These are phyloP conservation scores for Alaudala cheleensis DNA, from an alignment of 2,113 vertebrate species.

Conservation along the genomic window DNA sequence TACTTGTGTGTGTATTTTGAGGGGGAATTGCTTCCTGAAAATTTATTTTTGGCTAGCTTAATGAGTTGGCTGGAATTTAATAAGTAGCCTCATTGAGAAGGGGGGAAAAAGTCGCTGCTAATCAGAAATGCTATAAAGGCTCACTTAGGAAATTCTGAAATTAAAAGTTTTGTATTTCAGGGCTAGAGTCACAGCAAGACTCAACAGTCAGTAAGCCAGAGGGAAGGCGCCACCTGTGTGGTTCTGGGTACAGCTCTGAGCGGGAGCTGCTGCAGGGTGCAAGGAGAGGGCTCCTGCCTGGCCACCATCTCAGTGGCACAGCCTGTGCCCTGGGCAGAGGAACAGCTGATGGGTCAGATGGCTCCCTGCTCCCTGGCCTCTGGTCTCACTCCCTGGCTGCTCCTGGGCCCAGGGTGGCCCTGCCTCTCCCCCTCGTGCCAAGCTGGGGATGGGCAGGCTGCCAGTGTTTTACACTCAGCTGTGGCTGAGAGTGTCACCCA, in stretches of 20 bases:
- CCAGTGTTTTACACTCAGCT: neutral
- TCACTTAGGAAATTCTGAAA: neutral
- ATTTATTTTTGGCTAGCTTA: neutral
- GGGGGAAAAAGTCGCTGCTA: neutral
- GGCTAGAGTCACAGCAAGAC: neutral
- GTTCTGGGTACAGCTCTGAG: fast-evolving
- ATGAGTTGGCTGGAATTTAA: neutral
- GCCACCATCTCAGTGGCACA: neutral
- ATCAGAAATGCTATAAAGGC: neutral
- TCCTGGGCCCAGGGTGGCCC: neutral
- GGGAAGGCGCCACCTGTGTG: fast-evolving
- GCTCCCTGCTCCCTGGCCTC: neutral
- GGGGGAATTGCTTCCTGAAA: neutral
- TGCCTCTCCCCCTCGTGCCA: fast-evolving
- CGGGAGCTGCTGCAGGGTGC: fast-evolving
- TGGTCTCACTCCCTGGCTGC: neutral
- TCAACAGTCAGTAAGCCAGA: fast-evolving
- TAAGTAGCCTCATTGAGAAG: neutral
- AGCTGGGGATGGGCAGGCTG: fast-evolving
- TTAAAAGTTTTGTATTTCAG: neutral
- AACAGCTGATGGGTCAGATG: fast-evolving
- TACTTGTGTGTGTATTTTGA: neutral
- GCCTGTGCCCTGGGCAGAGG: neutral
- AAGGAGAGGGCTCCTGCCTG: neutral
- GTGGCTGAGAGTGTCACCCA: fast-evolving